Base-by-base conservation (phyloP, 2,888 invertebrate species). In the Hypsopygia costalis region DNA sequence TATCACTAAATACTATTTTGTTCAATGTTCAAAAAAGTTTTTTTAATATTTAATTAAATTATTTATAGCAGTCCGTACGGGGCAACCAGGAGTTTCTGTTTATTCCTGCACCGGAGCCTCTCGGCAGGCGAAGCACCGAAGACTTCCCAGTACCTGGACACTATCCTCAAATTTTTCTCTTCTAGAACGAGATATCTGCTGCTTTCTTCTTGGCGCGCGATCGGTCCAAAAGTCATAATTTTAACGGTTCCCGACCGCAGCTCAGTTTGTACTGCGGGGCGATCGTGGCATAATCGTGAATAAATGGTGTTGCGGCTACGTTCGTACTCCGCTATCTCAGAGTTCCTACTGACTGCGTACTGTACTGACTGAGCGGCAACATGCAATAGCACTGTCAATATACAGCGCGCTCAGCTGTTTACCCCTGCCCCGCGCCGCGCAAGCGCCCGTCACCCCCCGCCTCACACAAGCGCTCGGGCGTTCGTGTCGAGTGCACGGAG, bases 401-500 rank as follows among this genome's bases (percentile, higher is more conserved):
- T 90, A 87, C 82, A 69, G 71, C 61, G 62, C 82, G 83, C 89
- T 90, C 91, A 91, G 91, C 91, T 91, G 91, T 90, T 90, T 78
- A 67, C 71, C 70, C 69, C 77, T 62, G 66, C 73, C 64, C 73
- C 73, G 72, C 65, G 63, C 65, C 75, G 70, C 80, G 72, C 69
- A 56, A 57, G 66, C 72, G 61, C 63, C 62, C 70, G 73, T 59
- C 69, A 47, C 65, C 64, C 67, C 74, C 58, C 68, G 50, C 66
- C 52, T 58, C 54, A 50, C 76, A 75, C 57, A 69, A 76, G 69
- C 68, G 47, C 44, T 41, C 44, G 34, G 36, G 36, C 55, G 43
- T 37, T 44, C 42, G 50, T 34, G 46, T 49, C 41, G 41, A 43
- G 31, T 43, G 43, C 54, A 54, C 56, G 60, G 41, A 51, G 39